Evolutionary conservation across 2,113 vertebrate genomes (phyloP).

Genomic region (Piaya cayana): DNA sequence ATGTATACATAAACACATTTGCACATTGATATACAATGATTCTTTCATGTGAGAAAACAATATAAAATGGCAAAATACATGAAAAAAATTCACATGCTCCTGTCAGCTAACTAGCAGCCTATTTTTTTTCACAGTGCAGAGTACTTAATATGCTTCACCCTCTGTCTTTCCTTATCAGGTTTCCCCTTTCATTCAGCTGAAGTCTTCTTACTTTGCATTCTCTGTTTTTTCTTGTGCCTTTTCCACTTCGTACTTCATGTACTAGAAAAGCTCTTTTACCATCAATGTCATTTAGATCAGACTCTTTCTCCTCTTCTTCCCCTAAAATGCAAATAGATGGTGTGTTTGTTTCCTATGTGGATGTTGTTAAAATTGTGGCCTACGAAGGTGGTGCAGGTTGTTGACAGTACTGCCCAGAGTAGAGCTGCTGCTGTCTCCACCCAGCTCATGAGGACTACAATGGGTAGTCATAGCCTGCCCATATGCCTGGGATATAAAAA

Average conservation of each 20-base stretch:
- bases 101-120: not conserved
- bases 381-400: not conserved
- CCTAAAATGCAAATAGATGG: not conserved
- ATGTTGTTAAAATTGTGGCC: not conserved
- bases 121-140: not conserved
- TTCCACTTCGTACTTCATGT: conserved; percentile 21
- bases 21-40: not conserved
- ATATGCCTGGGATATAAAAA: not conserved
- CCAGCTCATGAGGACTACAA: accelerated
- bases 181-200: conserved; percentile 20
- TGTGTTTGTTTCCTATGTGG: not conserved
- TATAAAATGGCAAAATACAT: not conserved
- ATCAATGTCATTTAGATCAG: not conserved
- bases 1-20: not conserved
- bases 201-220: not conserved
- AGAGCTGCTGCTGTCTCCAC: not conserved
- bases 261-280: not conserved
- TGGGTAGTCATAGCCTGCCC: not conserved
- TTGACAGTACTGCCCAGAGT: not conserved
- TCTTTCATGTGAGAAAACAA: not conserved
- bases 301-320: not conserved
- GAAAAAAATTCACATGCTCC: not conserved
- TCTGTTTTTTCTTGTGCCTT: conserved; percentile 2
- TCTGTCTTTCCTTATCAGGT: conserved; percentile 31
- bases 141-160: not conserved